Percentiles rank a stretch among this genome's conserved stretches.
Conservation (phyloP, 2,888 invertebrate species). For the Fabriciana adippe region DNA sequence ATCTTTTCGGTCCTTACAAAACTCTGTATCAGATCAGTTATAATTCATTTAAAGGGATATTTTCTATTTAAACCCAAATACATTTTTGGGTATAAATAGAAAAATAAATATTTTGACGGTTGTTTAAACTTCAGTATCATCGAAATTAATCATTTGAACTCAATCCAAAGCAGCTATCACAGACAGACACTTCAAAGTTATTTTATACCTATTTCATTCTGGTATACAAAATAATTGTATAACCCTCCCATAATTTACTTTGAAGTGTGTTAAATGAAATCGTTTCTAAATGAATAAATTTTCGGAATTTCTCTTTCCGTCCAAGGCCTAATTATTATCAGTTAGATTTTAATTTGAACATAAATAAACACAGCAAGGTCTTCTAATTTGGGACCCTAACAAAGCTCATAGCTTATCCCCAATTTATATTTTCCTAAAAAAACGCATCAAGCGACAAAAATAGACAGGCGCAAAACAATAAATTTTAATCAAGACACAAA, state of each 20-base stretch:
- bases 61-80: too few relatives aligned
- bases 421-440: constrained; percentile 41
- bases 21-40: too few relatives aligned
- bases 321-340: constrained; percentile 25
- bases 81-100: too few relatives aligned
- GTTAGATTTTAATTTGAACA: constrained; percentile 24
- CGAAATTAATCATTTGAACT: too few relatives aligned
- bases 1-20: too few relatives aligned
- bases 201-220: not conserved
- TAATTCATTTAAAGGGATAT: too few relatives aligned
- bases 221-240: not conserved
- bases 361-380: constrained; percentile 22
- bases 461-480: constrained; percentile 59
- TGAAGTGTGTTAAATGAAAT: constrained; percentile 8
- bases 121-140: too few relatives aligned
- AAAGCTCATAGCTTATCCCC: constrained; percentile 34
- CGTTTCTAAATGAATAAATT: constrained; percentile 16
- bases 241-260: constrained; percentile 6
- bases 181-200: too few relatives aligned
- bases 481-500: constrained; percentile 70
- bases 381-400: constrained; percentile 24
- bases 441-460: constrained; percentile 52
- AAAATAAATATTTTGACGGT: too few relatives aligned
- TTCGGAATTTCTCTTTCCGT: constrained; percentile 3
- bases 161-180: too few relatives aligned